Evolutionary conservation across 2,113 vertebrate species (phyloP).

Genomic region (Sakesphorus luctuosus): DNA sequence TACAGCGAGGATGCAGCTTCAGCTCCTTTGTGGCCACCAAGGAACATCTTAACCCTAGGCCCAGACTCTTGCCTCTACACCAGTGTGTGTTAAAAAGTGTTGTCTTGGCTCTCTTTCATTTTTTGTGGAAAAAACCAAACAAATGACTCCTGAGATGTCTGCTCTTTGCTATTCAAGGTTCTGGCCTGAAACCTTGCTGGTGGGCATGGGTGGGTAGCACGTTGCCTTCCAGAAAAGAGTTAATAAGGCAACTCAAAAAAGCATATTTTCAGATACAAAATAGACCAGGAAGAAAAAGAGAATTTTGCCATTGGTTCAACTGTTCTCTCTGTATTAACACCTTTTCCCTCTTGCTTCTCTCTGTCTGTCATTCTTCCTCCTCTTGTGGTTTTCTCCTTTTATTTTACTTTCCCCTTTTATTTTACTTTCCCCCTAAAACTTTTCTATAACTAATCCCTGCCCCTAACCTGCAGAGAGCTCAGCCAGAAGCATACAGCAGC

Average conservation of each 20-base stretch:
- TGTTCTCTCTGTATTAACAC: not conserved
- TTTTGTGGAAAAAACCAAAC: not conserved
- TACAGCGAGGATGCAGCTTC: fast-evolving
- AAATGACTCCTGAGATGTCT: fast-evolving
- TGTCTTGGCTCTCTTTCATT: not conserved
- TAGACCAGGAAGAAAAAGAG: not conserved
- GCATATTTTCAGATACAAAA: not conserved
- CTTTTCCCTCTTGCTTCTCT: fast-evolving
- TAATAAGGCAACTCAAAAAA: not conserved
- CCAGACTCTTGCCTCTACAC: not conserved
- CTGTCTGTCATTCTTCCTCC: not conserved
- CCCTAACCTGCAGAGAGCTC: not conserved
- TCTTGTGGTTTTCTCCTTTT: not conserved
- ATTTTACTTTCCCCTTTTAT: not conserved
- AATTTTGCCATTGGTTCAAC: not conserved
- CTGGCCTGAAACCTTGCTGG: not conserved
- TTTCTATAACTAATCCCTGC: not conserved
- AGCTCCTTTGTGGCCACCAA: not conserved
- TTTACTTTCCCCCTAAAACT: not conserved
- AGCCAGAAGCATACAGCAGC: not conserved
- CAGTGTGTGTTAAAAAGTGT: not conserved
- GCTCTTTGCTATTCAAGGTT: not conserved
- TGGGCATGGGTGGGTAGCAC: fast-evolving
- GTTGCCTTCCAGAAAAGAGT: not conserved
- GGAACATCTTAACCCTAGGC: not conserved